Evolutionary conservation across 1,140 invertebrate species (phyloP).

Genomic region (Oscheius sp.): DNA sequence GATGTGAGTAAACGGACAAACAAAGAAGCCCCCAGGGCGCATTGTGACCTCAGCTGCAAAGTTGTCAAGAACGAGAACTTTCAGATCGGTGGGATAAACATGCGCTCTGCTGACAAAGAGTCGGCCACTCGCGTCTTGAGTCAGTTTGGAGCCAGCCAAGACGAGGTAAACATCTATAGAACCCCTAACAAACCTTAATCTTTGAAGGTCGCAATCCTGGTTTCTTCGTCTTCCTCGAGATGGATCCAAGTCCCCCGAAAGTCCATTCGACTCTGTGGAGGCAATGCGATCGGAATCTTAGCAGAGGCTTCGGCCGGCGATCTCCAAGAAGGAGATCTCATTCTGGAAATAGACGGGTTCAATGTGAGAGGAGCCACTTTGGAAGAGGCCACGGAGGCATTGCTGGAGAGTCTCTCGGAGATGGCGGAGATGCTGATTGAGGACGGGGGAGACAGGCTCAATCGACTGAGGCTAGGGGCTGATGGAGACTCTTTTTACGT

Average conservation of each 20-base stretch:
- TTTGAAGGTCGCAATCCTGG: conserved; percentile 25
- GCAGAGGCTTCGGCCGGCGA: not conserved
- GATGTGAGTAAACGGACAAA: conserved; percentile 19
- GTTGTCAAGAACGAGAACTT: conserved; percentile 1
- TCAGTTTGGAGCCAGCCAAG: conserved; percentile 28
- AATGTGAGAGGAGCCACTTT: conserved; percentile 33
- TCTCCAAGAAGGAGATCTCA: conserved; percentile 31
- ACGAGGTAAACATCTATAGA: conserved; percentile 3
- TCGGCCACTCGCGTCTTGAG: conserved; percentile 11
- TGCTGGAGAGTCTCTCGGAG: conserved; percentile 25
- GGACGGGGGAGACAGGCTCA: conserved; percentile 32
- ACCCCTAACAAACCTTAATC: not conserved
- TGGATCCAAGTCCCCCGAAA: conserved; percentile 26
- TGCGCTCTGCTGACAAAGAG: conserved; percentile 43
- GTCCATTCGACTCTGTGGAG: conserved; percentile 38
- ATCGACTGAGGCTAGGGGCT: conserved; percentile 34
- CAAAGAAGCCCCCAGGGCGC: not conserved
- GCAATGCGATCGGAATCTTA: conserved; percentile 43
- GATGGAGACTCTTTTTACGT: conserved; percentile 46
- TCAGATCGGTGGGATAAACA: conserved; percentile 43
- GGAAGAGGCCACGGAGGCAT: conserved; percentile 28
- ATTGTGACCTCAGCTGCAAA: not conserved
- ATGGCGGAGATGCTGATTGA: conserved; percentile 15
- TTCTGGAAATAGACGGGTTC: conserved; percentile 38
- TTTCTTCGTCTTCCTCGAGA: conserved; percentile 26